A percentile compares a stretch with the other conserved stretches of the same genome.
These are phyloP conservation scores for Drosophila subobscura DNA, from an alignment of 1,140 invertebrate species.

Conservation along the genomic window DNA sequence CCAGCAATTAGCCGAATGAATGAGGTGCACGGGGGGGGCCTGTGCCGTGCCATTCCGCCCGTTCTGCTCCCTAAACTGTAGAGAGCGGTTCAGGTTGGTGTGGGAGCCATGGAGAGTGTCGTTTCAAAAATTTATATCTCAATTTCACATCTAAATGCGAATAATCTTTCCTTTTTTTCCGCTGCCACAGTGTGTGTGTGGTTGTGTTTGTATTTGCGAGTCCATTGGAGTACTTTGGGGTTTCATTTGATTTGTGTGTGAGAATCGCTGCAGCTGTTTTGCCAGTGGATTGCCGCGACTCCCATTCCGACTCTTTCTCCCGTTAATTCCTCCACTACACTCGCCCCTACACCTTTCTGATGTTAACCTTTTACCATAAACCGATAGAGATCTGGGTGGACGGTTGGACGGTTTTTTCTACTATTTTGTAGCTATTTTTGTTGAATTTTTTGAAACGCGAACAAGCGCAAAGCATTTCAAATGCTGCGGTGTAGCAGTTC, in stretches of 20 bases:
- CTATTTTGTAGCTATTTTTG: slow-evolving; percentile 2
- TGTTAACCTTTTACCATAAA: slow-evolving; percentile 46
- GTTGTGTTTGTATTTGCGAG: slow-evolving; percentile 4
- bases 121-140: slow-evolving; percentile 82
- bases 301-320: slow-evolving; percentile 39
- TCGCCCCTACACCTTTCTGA: slow-evolving; percentile 18
- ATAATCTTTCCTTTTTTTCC: slow-evolving; percentile 62
- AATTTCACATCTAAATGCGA: slow-evolving; percentile 82
- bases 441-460: slow-evolving; percentile 49
- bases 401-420: slow-evolving; percentile 5
- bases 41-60: slow-evolving; percentile 4
- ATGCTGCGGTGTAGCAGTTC: slow-evolving; percentile 16
- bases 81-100: neutral
- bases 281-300: slow-evolving; percentile 57
- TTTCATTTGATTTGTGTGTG: slow-evolving; percentile 79
- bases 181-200: slow-evolving; percentile 11
- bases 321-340: neutral
- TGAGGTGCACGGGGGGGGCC: neutral
- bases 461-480: slow-evolving; percentile 37
- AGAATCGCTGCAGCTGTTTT: slow-evolving; percentile 74
- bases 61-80: too few relatives aligned
- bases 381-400: slow-evolving; percentile 36
- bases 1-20: slow-evolving; percentile 53
- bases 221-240: slow-evolving; percentile 49
- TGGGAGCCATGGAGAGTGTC: slow-evolving; percentile 47